Conservation (phyloP, 2,888 invertebrate species). For the Chymomyza procnemis region DNA sequence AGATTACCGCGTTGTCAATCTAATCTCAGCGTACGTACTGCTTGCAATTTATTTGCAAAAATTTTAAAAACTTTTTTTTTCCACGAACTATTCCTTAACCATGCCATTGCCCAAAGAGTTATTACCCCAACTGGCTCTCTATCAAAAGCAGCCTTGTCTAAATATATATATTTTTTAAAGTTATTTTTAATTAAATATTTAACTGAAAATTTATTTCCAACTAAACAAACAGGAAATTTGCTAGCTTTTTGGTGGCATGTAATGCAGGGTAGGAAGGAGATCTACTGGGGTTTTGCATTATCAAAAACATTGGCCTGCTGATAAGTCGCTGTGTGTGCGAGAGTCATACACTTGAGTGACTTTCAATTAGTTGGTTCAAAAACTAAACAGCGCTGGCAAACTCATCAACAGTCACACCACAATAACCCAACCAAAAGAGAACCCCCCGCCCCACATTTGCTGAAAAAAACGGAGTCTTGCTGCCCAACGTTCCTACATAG, state of each 20-base stretch:
- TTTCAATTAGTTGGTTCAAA: constrained; percentile 76
- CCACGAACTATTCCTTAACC: too few relatives aligned
- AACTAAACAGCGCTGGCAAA: constrained; percentile 36
- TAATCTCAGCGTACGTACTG: too few relatives aligned
- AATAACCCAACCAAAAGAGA: not conserved
- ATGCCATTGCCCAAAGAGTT: too few relatives aligned
- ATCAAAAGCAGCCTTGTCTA: constrained; percentile 5
- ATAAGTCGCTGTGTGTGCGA: constrained; percentile 12
- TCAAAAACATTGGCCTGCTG: not conserved
- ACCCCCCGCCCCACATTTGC: too few relatives aligned
- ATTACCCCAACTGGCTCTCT: not conserved
- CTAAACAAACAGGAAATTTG: constrained; percentile 34
- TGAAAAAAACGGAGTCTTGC: not conserved
- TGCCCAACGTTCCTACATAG: not conserved
- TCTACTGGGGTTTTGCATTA: not conserved
- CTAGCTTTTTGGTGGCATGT: not conserved
- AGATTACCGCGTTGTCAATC: too few relatives aligned
- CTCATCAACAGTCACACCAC: not conserved
- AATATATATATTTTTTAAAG: constrained; percentile 35
- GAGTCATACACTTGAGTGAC: constrained; percentile 68
- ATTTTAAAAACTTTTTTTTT: too few relatives aligned
- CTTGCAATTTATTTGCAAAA: too few relatives aligned
- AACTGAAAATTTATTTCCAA: constrained; percentile 26
- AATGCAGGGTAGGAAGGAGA: not conserved
- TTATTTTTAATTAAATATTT: constrained; percentile 71